Evolutionary conservation across 1,140 invertebrate genomes (phyloP).

Genomic region (Heliconius hewitsoni): DNA sequence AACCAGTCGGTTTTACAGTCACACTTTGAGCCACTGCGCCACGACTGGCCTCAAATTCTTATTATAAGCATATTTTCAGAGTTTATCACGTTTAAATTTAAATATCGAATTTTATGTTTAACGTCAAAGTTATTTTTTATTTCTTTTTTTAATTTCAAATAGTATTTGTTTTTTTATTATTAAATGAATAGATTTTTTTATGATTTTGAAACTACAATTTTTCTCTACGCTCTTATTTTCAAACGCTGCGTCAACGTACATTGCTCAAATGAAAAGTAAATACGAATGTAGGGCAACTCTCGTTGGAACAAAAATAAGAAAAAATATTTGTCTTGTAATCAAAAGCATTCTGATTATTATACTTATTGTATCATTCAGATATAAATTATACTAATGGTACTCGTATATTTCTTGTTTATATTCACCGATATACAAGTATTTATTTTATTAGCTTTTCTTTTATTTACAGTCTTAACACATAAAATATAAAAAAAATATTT

Average conservation of each 20-base stretch:
- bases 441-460: no score
- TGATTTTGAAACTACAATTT: not conserved
- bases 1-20: no score
- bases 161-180: not conserved
- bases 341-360: constrained; percentile 11
- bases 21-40: no score
- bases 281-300: constrained; percentile 50
- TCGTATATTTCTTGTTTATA: not conserved
- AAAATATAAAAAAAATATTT: not conserved
- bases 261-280: constrained; percentile 57
- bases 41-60: no score
- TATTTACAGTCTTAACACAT: no score
- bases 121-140: not conserved
- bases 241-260: constrained; percentile 12
- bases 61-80: no score
- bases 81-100: no score
- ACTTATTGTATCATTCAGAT: constrained; percentile 9
- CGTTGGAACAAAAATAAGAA: constrained; percentile 4
- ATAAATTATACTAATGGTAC: not conserved
- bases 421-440: no score
- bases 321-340: constrained; percentile 9
- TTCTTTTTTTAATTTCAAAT: not conserved
- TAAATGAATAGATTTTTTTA: not conserved
- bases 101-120: no score
- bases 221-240: not conserved